phyloP scores from a whole-genome alignment of 2,888 invertebrate genomes.

The Corbicula japonica region DNA sequence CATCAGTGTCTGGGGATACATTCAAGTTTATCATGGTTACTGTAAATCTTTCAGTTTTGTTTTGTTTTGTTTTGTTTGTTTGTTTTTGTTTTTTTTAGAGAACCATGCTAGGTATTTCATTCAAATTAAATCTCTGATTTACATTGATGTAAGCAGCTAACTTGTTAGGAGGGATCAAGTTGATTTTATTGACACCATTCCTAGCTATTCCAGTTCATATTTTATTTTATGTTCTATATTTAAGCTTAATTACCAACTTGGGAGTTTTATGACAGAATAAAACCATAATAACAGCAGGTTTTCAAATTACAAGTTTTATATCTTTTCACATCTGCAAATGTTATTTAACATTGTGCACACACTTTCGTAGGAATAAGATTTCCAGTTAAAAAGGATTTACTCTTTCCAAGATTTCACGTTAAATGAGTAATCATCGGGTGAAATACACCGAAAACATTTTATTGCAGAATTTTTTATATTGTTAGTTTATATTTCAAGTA shows the following conservation, averaged over 20 bases:
- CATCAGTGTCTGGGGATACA: no score
- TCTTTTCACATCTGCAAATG: constrained; percentile 61
- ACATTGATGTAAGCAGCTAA: constrained; percentile 33
- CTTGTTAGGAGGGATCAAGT: constrained; percentile 38
- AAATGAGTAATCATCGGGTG: constrained; percentile 34
- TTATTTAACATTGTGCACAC: constrained; percentile 42
- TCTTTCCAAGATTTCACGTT: constrained; percentile 22
- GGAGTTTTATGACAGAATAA: constrained; percentile 61
- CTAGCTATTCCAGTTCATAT: constrained; percentile 53
- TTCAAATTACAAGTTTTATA: constrained; percentile 67
- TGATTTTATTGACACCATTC: constrained; percentile 39
- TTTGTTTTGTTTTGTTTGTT: no score
- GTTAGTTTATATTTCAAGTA: constrained; percentile 27
- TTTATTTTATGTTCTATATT: constrained; percentile 65
- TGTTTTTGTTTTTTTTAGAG: no score
- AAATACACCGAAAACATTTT: constrained; percentile 25
- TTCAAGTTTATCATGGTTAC: no score
- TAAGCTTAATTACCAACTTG: constrained; percentile 61
- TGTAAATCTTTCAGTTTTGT: no score
- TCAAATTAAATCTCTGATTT: no score
- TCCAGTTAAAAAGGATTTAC: constrained; percentile 18
- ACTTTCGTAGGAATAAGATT: constrained; percentile 33
- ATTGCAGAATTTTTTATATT: constrained; percentile 26
- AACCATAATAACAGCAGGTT: constrained; percentile 61
- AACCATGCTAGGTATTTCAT: no score